Evolutionary conservation across 53 echinoderm and acorn worm genomes (phyloP).

Genomic region (Apostichopus leukothele): DNA sequence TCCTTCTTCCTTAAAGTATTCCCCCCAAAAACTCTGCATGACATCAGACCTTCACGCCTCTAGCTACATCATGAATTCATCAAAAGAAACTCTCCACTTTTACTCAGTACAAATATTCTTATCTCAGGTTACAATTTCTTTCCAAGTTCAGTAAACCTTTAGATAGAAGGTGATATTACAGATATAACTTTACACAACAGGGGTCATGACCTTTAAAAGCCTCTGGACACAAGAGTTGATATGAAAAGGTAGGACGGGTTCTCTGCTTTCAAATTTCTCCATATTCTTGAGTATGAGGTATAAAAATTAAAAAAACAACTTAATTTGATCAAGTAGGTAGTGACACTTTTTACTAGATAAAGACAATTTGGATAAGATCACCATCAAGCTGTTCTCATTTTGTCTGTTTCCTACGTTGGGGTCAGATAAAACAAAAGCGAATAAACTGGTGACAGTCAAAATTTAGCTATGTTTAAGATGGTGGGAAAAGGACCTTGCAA

Average conservation of each 20-base stretch:
- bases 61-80: not conserved
- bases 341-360: not conserved
- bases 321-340: not conserved
- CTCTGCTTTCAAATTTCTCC: no score
- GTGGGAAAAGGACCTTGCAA: no score
- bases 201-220: constrained; percentile 18
- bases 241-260: not conserved
- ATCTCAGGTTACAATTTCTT: not conserved
- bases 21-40: not conserved
- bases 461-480: no score
- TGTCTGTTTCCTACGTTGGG: no score
- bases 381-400: no score
- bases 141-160: not conserved
- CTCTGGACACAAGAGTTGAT: not conserved
- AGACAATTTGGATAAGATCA: no score
- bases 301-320: not conserved
- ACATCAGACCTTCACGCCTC: constrained; percentile 14
- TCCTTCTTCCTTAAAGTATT: not conserved
- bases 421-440: no score
- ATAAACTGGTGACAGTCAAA: no score
- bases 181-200: constrained; percentile 12
- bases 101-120: not conserved
- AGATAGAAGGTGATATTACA: not conserved
- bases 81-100: not conserved
- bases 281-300: not conserved